phyloP scores from a whole-genome alignment of 30 jellyfish, hydroid and myxozoan genomes.

The Morbakka virulenta region DNA sequence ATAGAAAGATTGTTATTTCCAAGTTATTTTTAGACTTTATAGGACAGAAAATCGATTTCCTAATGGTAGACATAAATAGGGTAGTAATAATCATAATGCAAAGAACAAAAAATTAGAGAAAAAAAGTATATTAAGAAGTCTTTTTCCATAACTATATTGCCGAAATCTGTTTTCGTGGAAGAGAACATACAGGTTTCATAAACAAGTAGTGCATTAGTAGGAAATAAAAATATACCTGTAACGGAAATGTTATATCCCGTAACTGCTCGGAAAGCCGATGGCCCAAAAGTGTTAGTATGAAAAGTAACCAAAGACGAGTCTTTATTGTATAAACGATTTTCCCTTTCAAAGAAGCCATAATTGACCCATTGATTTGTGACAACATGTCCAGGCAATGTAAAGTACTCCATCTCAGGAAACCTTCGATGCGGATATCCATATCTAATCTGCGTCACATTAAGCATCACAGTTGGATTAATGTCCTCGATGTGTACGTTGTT shows the following conservation, averaged over 20 bases:
- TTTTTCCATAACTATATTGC: too few species aligned
- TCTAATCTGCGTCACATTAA: conserved; percentile 36
- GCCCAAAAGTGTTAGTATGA: neutral
- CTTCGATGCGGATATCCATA: conserved; percentile 7
- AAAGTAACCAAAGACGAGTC: neutral
- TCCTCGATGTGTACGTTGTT: conserved; percentile 36
- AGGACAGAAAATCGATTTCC: too few species aligned
- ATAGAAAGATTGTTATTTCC: too few species aligned
- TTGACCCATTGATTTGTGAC: neutral
- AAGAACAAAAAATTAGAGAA: too few species aligned
- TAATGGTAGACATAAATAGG: too few species aligned
- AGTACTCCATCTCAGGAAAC: conserved; percentile 34
- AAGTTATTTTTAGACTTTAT: too few species aligned
- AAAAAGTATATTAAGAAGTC: too few species aligned
- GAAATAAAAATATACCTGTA: neutral
- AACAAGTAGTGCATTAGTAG: too few species aligned
- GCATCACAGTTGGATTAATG: neutral
- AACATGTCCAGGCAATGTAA: neutral
- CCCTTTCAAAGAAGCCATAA: neutral
- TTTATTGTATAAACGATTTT: neutral
- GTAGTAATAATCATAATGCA: too few species aligned
- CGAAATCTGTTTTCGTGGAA: too few species aligned
- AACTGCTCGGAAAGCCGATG: neutral
- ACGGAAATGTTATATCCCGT: neutral
- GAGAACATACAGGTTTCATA: too few species aligned